Evolutionary conservation across 2,113 vertebrate species (phyloP).

Genomic region (Passer montanus): DNA sequence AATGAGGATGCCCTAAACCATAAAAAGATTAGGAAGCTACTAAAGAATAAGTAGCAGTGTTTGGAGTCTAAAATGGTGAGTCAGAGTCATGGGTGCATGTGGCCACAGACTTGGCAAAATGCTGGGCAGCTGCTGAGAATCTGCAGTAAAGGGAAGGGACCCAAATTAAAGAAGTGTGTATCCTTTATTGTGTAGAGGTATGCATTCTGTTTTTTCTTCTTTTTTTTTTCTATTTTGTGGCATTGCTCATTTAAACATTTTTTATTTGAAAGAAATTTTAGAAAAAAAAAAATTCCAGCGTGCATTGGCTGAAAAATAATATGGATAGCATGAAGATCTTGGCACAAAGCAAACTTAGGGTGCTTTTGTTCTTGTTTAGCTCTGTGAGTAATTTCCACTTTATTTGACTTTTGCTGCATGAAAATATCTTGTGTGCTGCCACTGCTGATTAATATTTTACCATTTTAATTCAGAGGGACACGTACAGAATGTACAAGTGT

Average conservation of each 20-base stretch:
- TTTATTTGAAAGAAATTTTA: background rate
- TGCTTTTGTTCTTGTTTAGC: background rate
- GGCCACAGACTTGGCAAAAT: background rate
- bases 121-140: background rate
- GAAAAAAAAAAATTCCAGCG: background rate
- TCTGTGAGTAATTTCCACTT: background rate
- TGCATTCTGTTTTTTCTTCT: background rate
- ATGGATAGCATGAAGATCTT: background rate
- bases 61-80: background rate
- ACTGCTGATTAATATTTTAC: background rate
- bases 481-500: background rate
- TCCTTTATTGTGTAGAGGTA: background rate
- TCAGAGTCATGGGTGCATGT: slow-evolving; percentile 11
- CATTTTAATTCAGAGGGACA: background rate
- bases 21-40: background rate
- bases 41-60: background rate
- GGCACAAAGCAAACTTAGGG: background rate
- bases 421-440: background rate
- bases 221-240: background rate
- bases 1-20: background rate
- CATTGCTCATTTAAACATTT: background rate
- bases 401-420: background rate
- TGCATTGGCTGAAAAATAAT: background rate
- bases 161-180: background rate
- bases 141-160: background rate